phyloP scores from a whole-genome alignment of 2,113 vertebrate genomes.

The Nyctereutes procyonoides region DNA sequence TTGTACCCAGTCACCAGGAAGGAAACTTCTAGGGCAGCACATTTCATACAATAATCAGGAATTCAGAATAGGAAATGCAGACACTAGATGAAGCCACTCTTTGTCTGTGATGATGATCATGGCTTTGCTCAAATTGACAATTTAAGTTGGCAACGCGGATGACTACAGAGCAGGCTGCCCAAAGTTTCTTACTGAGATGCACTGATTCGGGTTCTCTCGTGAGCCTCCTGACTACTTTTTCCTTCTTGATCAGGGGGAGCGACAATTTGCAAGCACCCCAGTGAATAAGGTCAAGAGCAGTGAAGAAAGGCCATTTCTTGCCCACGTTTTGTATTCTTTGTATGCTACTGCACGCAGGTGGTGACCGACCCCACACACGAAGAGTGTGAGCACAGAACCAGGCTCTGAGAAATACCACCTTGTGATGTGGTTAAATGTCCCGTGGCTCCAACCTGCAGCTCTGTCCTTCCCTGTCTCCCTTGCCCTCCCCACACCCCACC shows the following conservation, averaged over 20 bases:
- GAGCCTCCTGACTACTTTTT: conserved; percentile 71
- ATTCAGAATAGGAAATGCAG: conserved; percentile 42
- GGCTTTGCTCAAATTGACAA: conserved; percentile 50
- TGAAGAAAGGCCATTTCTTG: conserved; percentile 79
- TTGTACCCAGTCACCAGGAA: conserved; percentile 42
- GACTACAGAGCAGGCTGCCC: neutral
- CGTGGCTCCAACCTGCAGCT: neutral
- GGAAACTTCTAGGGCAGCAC: conserved; percentile 52
- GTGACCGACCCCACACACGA: conserved; percentile 25
- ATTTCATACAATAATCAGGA: conserved; percentile 46
- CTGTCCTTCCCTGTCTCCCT: neutral
- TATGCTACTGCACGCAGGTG: neutral
- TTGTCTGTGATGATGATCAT: conserved; percentile 58
- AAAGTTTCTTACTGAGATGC: conserved; percentile 18
- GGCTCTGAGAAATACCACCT: neutral
- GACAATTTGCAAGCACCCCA: conserved; percentile 77
- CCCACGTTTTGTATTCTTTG: conserved; percentile 40
- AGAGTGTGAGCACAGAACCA: neutral
- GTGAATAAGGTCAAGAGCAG: conserved; percentile 80
- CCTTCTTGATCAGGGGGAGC: conserved; percentile 36
- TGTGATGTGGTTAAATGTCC: neutral
- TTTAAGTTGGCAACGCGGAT: conserved; percentile 43
- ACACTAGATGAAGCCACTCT: conserved; percentile 18
- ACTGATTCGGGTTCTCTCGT: conserved; percentile 55
- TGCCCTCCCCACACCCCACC: neutral